Percentiles rank a stretch among this genome's conserved stretches.
Conservation (phyloP, 2,888 invertebrate species). For the Cylindroiulus punctatus region DNA sequence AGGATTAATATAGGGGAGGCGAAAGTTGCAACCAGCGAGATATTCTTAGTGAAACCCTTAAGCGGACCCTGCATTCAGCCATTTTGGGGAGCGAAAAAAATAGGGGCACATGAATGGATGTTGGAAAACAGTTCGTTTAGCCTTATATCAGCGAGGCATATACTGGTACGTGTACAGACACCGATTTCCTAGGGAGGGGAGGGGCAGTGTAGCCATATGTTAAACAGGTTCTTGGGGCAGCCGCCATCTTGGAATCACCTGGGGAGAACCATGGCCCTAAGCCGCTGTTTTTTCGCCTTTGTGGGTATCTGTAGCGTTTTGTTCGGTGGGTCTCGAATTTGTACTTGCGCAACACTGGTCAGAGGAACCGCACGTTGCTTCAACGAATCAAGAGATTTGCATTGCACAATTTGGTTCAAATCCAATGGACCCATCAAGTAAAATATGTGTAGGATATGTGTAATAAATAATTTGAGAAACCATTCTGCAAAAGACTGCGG, state of each 20-base stretch:
- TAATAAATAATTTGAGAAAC: too few species aligned
- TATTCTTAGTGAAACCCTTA: neutral
- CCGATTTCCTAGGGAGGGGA: neutral
- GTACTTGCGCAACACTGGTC: conserved; percentile 29
- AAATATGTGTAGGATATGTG: too few species aligned
- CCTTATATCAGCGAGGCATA: neutral
- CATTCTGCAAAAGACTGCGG: neutral
- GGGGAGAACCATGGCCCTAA: conserved; percentile 39
- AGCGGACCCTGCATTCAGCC: conserved; percentile 20
- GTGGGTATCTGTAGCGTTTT: conserved; percentile 16
- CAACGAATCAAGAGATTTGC: neutral
- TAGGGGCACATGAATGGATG: conserved; percentile 33
- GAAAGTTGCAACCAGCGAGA: neutral
- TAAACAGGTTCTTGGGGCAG: conserved; percentile 1
- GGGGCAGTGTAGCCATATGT: neutral
- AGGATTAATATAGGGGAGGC: conserved; percentile 23
- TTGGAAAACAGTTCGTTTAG: conserved; percentile 34
- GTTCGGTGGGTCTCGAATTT: conserved; percentile 16
- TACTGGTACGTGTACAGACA: neutral
- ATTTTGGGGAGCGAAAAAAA: neutral
- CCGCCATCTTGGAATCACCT: conserved; percentile 42
- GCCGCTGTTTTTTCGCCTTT: neutral
- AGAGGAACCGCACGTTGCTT: too few species aligned
- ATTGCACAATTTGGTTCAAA: neutral
- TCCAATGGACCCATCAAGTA: too few species aligned